These are phyloP conservation scores for Erythrocercus mccallii DNA, from an alignment of 2,113 vertebrate genomes.

Conservation along the genomic window DNA sequence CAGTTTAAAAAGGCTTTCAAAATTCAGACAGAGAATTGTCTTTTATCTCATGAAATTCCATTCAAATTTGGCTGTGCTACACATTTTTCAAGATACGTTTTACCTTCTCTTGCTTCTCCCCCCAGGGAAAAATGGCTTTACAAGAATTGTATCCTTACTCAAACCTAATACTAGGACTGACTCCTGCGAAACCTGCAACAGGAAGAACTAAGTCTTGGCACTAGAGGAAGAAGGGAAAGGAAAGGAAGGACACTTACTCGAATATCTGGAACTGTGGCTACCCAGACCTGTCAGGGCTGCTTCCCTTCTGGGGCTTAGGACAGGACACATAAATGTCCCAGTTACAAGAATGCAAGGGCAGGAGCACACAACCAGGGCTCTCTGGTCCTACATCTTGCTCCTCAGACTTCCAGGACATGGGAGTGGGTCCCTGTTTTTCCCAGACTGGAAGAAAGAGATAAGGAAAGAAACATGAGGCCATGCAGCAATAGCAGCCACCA, in stretches of 20 bases:
- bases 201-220: not conserved
- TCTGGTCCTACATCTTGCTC: not conserved
- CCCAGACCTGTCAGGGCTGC: not conserved
- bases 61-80: not conserved
- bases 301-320: not conserved
- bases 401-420: not conserved
- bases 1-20: not conserved
- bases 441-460: not conserved
- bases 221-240: not conserved
- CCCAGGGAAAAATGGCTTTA: not conserved
- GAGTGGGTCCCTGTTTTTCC: not conserved
- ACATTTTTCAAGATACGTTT: not conserved
- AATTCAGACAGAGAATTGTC: not conserved
- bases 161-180: not conserved
- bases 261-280: not conserved
- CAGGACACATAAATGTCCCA: not conserved
- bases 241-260: fast-evolving
- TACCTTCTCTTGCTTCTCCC: not conserved
- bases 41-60: not conserved
- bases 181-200: fast-evolving
- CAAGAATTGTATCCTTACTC: not conserved
- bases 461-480: fast-evolving
- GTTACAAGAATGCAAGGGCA: not conserved
- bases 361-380: fast-evolving
- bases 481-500: not conserved